Percentiles rank a stretch among this genome's conserved stretches.
These are phyloP conservation scores for Platorchestia sp. DNA, from an alignment of 1,140 invertebrate species.

Conservation along the genomic window DNA sequence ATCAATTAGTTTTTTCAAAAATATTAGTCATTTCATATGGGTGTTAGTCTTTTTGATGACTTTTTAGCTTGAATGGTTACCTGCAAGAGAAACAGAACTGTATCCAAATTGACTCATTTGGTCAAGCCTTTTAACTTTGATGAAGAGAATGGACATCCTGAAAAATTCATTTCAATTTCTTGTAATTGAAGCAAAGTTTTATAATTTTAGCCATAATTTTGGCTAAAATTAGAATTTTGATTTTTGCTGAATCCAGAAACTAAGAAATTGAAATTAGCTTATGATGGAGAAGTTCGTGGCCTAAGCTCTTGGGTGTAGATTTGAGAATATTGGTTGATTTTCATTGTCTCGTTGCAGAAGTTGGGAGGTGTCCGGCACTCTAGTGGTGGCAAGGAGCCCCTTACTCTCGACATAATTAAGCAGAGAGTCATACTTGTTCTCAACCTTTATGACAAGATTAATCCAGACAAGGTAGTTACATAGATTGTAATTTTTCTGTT, in stretches of 20 bases:
- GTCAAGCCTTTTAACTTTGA: background rate
- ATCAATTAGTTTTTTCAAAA: no score
- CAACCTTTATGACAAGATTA: slow-evolving; percentile 96
- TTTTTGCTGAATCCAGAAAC: no score
- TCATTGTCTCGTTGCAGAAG: slow-evolving; percentile 69
- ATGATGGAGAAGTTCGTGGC: background rate
- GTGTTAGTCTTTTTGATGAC: background rate
- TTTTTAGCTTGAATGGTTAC: background rate
- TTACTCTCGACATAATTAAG: slow-evolving; percentile 85
- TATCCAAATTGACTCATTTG: background rate
- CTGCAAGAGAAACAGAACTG: no score
- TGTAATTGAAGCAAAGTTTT: no score
- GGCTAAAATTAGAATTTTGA: no score
- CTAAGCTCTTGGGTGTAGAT: slow-evolving; percentile 58
- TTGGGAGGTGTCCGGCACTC: slow-evolving; percentile 75
- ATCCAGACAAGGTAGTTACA: slow-evolving; percentile 86
- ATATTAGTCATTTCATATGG: no score
- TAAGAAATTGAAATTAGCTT: background rate
- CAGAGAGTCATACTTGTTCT: slow-evolving; percentile 92
- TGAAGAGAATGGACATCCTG: no score
- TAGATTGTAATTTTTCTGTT: background rate
- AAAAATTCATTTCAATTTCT: no score
- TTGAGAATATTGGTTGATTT: slow-evolving; percentile 68
- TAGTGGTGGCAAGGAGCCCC: slow-evolving; percentile 78
- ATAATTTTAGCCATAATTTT: no score